Percentiles rank a stretch among this genome's conserved stretches.
Evolutionary conservation across 2,113 vertebrate genomes (phyloP).

Genomic region (Lipophrys pholis): DNA sequence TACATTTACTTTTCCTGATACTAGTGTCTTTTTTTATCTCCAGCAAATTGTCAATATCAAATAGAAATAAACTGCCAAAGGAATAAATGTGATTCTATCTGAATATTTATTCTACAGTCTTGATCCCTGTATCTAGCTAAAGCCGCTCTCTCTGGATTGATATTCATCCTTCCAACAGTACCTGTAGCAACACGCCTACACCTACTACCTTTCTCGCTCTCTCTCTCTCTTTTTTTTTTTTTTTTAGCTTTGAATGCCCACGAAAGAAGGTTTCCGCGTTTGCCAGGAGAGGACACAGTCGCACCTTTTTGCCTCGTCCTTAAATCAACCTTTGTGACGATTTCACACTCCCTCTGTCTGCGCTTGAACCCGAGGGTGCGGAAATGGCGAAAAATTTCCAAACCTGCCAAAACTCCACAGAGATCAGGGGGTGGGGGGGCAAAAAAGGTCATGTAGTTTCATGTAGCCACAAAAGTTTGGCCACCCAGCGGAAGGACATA

Average conservation of each 20-base stretch:
- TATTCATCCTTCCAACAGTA: not conserved
- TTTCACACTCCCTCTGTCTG: conserved; percentile 21
- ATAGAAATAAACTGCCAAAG: too few species aligned
- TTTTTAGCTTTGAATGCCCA: conserved; percentile 20
- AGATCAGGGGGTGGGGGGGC: conserved; percentile 19
- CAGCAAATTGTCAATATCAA: too few species aligned
- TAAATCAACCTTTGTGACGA: conserved; percentile 28
- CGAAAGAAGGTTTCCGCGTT: conserved; percentile 14
- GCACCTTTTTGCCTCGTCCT: conserved; percentile 42
- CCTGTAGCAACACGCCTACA: not conserved
- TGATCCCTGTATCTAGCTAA: not conserved
- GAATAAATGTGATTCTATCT: too few species aligned
- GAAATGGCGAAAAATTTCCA: conserved; percentile 19
- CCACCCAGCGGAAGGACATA: conserved; percentile 56
- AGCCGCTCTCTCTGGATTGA: not conserved
- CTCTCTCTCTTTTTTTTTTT: too few species aligned
- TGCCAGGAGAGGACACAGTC: conserved; percentile 33
- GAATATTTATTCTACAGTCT: too few species aligned
- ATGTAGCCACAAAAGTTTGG: conserved; percentile 57
- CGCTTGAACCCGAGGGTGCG: conserved; percentile 13
- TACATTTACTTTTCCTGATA: too few species aligned
- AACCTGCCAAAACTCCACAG: conserved; percentile 45
- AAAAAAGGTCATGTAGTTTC: conserved; percentile 53
- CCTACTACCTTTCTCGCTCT: not conserved
- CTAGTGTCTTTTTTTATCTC: too few species aligned